phyloP scores from a whole-genome alignment of 2,888 invertebrate species.

The Lycophotia porphyrea region DNA sequence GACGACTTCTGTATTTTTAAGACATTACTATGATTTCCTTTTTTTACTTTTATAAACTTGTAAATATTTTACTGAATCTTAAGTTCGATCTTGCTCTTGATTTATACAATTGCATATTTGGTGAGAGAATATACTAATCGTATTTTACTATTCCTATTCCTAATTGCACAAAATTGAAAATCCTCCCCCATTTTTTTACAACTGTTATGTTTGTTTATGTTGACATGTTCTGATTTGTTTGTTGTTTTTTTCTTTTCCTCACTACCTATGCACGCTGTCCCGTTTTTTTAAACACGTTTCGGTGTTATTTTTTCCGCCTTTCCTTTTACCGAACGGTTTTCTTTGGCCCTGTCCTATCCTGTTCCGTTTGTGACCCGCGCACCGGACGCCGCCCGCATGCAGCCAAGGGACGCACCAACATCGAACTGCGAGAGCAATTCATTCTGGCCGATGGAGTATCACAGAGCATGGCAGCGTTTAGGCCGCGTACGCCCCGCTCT shows the following conservation, averaged over 20 bases:
- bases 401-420: slow-evolving; percentile 99
- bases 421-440: slow-evolving; percentile 99
- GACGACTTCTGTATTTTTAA: background rate
- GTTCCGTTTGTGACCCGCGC: slow-evolving; percentile 82
- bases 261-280: slow-evolving; percentile 88
- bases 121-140: slow-evolving; percentile 88
- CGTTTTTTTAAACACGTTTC: slow-evolving; percentile 84
- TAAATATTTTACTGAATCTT: slow-evolving; percentile 2
- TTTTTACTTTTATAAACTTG: background rate
- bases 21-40: background rate
- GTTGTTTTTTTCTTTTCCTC: slow-evolving; percentile 88
- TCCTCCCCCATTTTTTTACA: slow-evolving; percentile 77
- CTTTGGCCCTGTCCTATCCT: slow-evolving; percentile 78
- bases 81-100: slow-evolving; percentile 80
- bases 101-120: slow-evolving; percentile 81
- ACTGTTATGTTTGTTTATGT: slow-evolving; percentile 86
- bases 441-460: slow-evolving; percentile 99
- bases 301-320: slow-evolving; percentile 83
- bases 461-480: slow-evolving; percentile 99
- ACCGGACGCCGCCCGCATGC: slow-evolving; percentile 91
- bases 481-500: slow-evolving; percentile 97
- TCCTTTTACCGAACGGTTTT: slow-evolving; percentile 87
- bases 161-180: slow-evolving; percentile 86
- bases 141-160: slow-evolving; percentile 87
- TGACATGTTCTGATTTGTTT: slow-evolving; percentile 90